phyloP scores from a whole-genome alignment of 2,888 invertebrate species.

The Tanaodytes sp. region DNA sequence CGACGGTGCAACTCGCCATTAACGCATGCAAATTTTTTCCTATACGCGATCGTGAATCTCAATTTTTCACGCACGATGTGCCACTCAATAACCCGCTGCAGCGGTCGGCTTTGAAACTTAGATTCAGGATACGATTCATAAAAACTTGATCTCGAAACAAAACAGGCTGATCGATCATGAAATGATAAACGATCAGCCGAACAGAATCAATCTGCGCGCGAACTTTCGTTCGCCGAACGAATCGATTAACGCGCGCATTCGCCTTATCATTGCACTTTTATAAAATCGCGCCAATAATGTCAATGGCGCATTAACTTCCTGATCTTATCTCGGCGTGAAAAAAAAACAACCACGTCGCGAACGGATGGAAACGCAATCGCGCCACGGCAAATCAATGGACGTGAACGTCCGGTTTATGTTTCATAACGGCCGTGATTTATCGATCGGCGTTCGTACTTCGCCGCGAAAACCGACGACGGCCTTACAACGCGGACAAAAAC shows the following conservation, averaged over 20 bases:
- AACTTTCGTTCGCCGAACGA: slow-evolving; percentile 1
- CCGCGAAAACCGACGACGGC: slow-evolving; percentile 21
- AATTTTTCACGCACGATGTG: no score
- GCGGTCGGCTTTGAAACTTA: no score
- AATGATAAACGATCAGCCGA: slow-evolving; percentile 16
- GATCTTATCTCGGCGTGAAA: slow-evolving; percentile 47
- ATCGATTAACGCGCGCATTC: slow-evolving; percentile 12
- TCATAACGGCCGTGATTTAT: slow-evolving; percentile 54
- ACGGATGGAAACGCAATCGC: slow-evolving; percentile 21
- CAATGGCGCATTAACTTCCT: slow-evolving; percentile 41
- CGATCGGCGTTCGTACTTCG: slow-evolving; percentile 41
- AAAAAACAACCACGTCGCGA: slow-evolving; percentile 40
- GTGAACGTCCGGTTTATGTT: slow-evolving; percentile 52
- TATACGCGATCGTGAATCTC: no score
- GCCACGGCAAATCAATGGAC: slow-evolving; percentile 45
- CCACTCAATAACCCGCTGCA: slow-evolving; percentile 3
- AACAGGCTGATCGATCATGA: slow-evolving; percentile 10
- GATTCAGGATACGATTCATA: no score
- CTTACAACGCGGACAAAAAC: slow-evolving; percentile 3
- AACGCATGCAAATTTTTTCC: no score
- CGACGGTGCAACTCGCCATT: no score
- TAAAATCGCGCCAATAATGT: slow-evolving; percentile 17
- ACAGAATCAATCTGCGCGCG: slow-evolving; percentile 5
- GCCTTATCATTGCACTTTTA: slow-evolving; percentile 11
- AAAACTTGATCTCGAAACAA: background rate